A percentile compares a stretch with the other conserved stretches of the same genome.
Evolutionary conservation across 2,797 vertebrate genomes (phyloP).

Genomic region (Thripadectes ignobilis): DNA sequence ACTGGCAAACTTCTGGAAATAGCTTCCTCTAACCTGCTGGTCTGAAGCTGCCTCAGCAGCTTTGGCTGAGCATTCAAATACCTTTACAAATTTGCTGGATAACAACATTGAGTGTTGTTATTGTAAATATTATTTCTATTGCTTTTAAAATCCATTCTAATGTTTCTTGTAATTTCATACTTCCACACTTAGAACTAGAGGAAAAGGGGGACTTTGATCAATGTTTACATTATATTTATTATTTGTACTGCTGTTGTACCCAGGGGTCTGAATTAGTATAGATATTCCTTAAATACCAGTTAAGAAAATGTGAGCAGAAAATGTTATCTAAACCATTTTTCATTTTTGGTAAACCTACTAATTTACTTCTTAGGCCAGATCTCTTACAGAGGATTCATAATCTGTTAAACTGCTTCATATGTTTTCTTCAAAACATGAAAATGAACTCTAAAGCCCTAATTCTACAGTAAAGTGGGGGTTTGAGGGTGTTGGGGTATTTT

Average conservation of each 20-base stretch:
- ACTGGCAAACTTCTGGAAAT: not conserved
- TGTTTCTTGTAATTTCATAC: not conserved
- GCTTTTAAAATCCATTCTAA: not conserved
- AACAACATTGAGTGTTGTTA: not conserved
- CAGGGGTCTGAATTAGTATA: not conserved
- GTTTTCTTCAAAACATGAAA: not conserved
- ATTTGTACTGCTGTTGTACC: not conserved
- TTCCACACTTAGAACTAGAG: not conserved
- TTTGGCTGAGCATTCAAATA: not conserved
- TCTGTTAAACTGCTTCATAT: not conserved
- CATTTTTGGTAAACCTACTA: not conserved
- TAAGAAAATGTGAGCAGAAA: conserved; percentile 9
- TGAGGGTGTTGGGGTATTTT: not conserved
- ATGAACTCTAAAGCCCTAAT: not conserved
- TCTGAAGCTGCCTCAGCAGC: not conserved
- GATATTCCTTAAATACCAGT: not conserved
- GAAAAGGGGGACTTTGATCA: not conserved
- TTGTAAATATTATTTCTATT: not conserved
- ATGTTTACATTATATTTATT: not conserved
- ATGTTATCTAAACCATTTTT: not conserved
- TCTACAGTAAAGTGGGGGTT: not conserved
- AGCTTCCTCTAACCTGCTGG: not conserved
- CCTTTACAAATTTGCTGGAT: not conserved
- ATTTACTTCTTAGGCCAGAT: not conserved
- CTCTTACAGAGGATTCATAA: not conserved